Base-by-base conservation (phyloP, 2,888 invertebrate species). In the Plutella xylostella region DNA sequence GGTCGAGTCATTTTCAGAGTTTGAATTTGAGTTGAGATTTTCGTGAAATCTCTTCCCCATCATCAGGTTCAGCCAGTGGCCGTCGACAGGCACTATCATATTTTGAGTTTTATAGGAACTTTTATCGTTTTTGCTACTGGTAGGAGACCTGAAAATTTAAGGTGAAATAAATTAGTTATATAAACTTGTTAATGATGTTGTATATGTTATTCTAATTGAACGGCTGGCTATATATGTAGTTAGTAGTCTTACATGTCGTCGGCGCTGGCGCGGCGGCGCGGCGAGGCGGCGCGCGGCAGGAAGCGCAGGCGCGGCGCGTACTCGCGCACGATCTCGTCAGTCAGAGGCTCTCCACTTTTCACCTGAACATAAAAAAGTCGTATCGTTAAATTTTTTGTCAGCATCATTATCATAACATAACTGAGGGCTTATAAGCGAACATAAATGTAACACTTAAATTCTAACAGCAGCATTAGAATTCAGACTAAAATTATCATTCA, bases 51-150 rank as follows among this genome's bases (percentile, higher is more conserved):
- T 75, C 52, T 86, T 84, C 42, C 88, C 88, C 85, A 86, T 87
- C 88, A 89, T 88, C 31, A 88, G 63, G 54, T 86, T 86, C 47
- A 85, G 63, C 87, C 88, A 87, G 61, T 86, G 84, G 18, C 80
- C 73, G 57, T 88, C 87, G 3, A 85, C 76, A 2, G 85, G 85
- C 22, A 87, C 85, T 47, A 86, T 84, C 84, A 84, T 85, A 57
- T 62, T 67, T 50, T 70, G 61, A 56, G 60, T 68, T 64, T 68
- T 77, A 70, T 77, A 82, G 77, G 82, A 80, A 79, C 78, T 77
- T 71, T 78, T 77, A 51, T 74, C 76, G 49, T 57, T 67, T 63
- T 80, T 82, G 67, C 82, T 83, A 65, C 82, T 82, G 51, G 82
- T 79, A 48, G n/a, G n/a, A n/a, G 82, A 80, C 63, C 78, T 79